A percentile compares a stretch with the other conserved stretches of the same genome.
These are phyloP conservation scores for Gouania willdenowi DNA, from an alignment of 2,797 vertebrate genomes.

Conservation along the genomic window DNA sequence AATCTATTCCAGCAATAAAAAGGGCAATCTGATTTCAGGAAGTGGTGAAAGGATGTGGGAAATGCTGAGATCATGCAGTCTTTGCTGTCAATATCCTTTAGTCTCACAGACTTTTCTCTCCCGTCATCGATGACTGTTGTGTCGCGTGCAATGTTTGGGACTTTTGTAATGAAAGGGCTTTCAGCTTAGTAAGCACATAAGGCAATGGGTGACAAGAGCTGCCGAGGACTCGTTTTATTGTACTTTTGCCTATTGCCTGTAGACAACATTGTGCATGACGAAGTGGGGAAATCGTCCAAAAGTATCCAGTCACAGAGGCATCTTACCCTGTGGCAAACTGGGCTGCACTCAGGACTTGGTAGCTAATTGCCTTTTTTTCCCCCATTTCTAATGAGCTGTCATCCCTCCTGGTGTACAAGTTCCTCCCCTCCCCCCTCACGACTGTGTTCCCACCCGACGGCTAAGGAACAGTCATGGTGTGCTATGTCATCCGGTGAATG, in stretches of 20 bases:
- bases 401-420: slow-evolving; percentile 48
- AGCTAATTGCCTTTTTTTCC: slow-evolving; percentile 64
- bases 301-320: slow-evolving; percentile 59
- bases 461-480: slow-evolving; percentile 65
- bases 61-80: slow-evolving; percentile 12
- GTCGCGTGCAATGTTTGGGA: slow-evolving; percentile 5
- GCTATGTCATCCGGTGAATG: slow-evolving; percentile 71
- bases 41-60: slow-evolving; percentile 7
- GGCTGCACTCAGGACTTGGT: slow-evolving; percentile 55
- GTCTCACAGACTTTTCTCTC: not conserved
- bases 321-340: slow-evolving; percentile 55
- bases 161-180: slow-evolving; percentile 39
- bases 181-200: slow-evolving; percentile 23
- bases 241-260: slow-evolving; percentile 25
- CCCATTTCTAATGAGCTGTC: slow-evolving; percentile 52
- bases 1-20: too few relatives aligned
- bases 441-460: slow-evolving; percentile 54
- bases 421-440: slow-evolving; percentile 14
- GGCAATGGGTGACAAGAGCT: slow-evolving; percentile 23
- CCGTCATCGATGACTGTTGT: not conserved
- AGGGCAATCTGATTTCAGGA: not conserved
- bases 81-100: slow-evolving; percentile 3
- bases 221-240: slow-evolving; percentile 32
- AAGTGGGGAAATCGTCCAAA: slow-evolving; percentile 60
- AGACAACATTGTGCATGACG: slow-evolving; percentile 26